These are phyloP conservation scores for Ectropis crepuscularia DNA, from an alignment of 2,888 invertebrate species.

Conservation along the genomic window DNA sequence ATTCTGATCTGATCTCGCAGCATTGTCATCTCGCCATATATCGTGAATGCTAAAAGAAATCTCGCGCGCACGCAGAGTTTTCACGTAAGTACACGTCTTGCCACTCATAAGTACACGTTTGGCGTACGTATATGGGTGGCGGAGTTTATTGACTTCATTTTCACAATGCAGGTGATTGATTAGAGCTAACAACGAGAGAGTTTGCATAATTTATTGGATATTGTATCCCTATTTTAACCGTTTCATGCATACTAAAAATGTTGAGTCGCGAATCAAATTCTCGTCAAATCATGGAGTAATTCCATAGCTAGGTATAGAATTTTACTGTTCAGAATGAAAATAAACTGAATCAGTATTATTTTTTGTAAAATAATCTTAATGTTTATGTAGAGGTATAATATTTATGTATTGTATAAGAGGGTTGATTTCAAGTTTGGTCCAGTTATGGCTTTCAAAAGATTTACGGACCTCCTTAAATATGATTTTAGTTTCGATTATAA, in stretches of 20 bases:
- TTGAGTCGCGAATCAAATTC: too few relatives aligned
- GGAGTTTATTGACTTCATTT: conserved; percentile 44
- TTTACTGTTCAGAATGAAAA: too few relatives aligned
- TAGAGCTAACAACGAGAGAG: conserved; percentile 16
- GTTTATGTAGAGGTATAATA: too few relatives aligned
- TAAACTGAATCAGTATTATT: too few relatives aligned
- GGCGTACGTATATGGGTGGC: conserved; percentile 34
- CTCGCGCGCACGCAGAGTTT: conserved; percentile 77
- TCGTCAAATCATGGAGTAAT: too few relatives aligned
- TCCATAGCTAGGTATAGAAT: too few relatives aligned
- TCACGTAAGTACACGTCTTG: conserved; percentile 65
- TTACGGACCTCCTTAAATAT: too few relatives aligned
- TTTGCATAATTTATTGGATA: conserved; percentile 2
- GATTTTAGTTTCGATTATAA: too few relatives aligned
- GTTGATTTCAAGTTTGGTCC: too few relatives aligned
- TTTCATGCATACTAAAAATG: background rate
- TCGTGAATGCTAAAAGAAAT: conserved; percentile 81
- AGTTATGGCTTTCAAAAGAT: too few relatives aligned
- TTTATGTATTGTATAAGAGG: too few relatives aligned
- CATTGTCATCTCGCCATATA: conserved; percentile 48
- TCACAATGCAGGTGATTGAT: conserved; percentile 36
- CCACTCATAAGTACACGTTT: conserved; percentile 37
- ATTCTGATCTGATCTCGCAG: conserved; percentile 15
- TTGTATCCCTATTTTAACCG: background rate
- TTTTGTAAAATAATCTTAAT: too few relatives aligned